Conservation (phyloP, 2,113 vertebrate species). For the Eurystomus gularis region DNA sequence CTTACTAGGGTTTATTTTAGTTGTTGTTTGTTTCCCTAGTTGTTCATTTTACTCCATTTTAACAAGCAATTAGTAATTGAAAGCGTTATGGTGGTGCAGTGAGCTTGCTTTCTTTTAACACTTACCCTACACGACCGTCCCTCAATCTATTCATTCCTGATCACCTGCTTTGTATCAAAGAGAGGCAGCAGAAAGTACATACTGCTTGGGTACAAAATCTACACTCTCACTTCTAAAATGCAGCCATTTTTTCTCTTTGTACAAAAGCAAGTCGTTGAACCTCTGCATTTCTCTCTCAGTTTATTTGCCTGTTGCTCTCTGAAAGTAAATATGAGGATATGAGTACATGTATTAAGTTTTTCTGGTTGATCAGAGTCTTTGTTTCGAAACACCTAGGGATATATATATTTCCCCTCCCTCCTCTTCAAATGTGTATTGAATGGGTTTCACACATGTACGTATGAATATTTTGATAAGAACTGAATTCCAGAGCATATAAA, state of each 20-base stretch:
- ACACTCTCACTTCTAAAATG: background rate
- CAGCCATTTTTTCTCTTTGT: background rate
- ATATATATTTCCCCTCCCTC: background rate
- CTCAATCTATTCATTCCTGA: background rate
- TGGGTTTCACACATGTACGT: accelerated
- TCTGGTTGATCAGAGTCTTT: background rate
- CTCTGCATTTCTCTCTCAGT: background rate
- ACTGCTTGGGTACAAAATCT: background rate
- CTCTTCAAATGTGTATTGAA: background rate
- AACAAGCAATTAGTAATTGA: background rate
- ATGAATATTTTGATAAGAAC: too few species aligned
- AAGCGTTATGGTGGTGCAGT: background rate
- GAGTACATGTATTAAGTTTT: background rate
- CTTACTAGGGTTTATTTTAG: background rate
- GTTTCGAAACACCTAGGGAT: background rate
- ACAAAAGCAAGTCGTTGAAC: background rate
- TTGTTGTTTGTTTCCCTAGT: background rate
- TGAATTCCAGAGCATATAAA: background rate
- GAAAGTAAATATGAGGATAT: background rate
- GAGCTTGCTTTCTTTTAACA: background rate
- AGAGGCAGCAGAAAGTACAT: background rate
- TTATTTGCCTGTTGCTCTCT: background rate
- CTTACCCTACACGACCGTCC: background rate
- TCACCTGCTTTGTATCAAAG: background rate
- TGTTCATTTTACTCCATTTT: background rate